Base-by-base conservation (phyloP, 2,113 vertebrate genomes). In the Heptranchias perlo region DNA sequence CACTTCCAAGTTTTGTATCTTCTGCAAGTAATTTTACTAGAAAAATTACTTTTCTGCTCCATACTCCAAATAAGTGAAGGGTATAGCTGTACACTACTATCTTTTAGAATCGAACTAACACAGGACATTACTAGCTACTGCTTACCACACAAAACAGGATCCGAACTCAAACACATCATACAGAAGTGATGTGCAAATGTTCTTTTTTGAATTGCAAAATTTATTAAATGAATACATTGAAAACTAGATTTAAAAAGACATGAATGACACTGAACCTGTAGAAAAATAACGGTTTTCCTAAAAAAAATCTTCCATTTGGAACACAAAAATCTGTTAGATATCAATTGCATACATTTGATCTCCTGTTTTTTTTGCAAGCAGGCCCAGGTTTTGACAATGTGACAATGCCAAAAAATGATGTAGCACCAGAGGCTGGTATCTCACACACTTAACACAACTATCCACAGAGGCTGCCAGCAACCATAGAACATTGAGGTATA, bases 271-370 rank as follows among this genome's bases (percentile, higher is more conserved):
- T n/a, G 35, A 93, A 93, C 54, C 58, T 62, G 58, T 93, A 93
- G 89, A 93, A 93, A 39, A 93, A 93, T 93, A 93, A 93, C n/a
- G 89, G 35, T 39, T 62, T 92, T n/a, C 89, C 16, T 93, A 58
- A 62, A 64, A 86, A 89, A n/a, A n/a, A n/a, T n/a, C n/a, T n/a
- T n/a, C n/a, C n/a, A 35, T 23, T 35, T 58, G 86, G 49, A 89
- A 89, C 25, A 35, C 44, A 58, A 16, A 35, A n/a, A n/a, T n/a
- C n/a, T 18, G 28, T 58, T 52, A 39, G 23, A 87, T n/a, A 62
- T 10, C 16, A 39, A 61, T 62, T 62, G 35, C 86, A 54, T 35
- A 44, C 28, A 16, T 61, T 91, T 92, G 16, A 62, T 1, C 54
- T 89, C 13, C 54, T 61, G 58, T 62, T 62, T 61, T 23, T 18